Base-by-base conservation (phyloP, 2,797 vertebrate genomes). In the Danio aesculapii region DNA sequence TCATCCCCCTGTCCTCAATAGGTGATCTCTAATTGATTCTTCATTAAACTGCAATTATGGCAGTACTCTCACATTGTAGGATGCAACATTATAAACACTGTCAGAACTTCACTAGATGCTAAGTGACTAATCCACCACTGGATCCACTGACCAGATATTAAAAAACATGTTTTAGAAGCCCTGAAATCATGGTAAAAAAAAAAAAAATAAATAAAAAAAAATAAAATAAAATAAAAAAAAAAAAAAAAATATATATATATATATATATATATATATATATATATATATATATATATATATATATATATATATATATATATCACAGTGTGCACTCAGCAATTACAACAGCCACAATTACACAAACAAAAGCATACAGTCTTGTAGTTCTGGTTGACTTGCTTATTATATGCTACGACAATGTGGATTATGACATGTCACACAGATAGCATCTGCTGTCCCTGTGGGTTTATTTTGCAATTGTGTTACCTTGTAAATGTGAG, bases 401-500 rank as follows among this genome's bases (percentile, higher is more conserved):
- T 16, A 70, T 21, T 46, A 1, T n/a, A 21, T 11, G 57, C 39
- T 71, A n/a, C 2, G 1, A 62, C n/a, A 30, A 10, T 68, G 75
- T 77, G 10, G 16, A 46, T 62, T 71, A 30, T n/a, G 12, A 44
- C n/a, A 13, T 63, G 30, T 49, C 49, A 58, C 12, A 39, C 14
- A 73, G 57, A 77, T 68, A 19, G 46, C 47, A 53, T 62, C 10
- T 78, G 9, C 19, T 59, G 44, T 62, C 12, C 14, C 16, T 59
- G 12, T 14, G 7, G 14, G 12, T 0, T 8, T 12, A 8, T 53
- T 49, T 64, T 44, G 68, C 61, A 72, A 43, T 53, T 66, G 53
- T 83, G 16, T 79, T 62, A 69, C 21, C 57, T 69, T 69, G 66
- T 75, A 69, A 62, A 76, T 68, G 50, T 76, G 8, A 75, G 50